phyloP scores from a whole-genome alignment of 2,113 vertebrate species.

The Mobula birostris region DNA sequence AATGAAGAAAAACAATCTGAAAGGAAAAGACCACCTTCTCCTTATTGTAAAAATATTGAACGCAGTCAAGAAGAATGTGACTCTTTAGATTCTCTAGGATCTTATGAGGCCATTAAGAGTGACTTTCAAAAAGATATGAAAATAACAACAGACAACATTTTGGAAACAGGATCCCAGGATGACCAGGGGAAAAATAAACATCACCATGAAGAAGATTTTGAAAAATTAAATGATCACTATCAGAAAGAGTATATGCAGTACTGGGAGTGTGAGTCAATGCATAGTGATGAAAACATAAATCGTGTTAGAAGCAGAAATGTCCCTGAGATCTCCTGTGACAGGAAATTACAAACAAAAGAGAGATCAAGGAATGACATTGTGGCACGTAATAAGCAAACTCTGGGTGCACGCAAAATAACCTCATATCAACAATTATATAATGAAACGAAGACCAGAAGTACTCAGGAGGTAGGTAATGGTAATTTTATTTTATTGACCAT shows the following conservation, averaged over 20 bases:
- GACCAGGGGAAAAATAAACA: background rate
- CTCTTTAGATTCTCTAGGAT: background rate
- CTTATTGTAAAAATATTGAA: constrained; percentile 41
- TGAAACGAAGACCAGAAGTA: constrained; percentile 48
- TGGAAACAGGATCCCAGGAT: background rate
- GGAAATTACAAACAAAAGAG: constrained; percentile 40
- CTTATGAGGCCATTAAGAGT: background rate
- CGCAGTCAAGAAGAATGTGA: constrained; percentile 2
- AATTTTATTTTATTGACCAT: background rate
- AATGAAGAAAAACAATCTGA: background rate
- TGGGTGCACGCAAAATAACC: constrained; percentile 57
- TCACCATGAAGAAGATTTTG: background rate
- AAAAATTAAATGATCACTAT: constrained; percentile 8
- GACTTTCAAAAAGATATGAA: background rate
- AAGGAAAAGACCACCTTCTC: constrained; percentile 40
- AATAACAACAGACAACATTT: background rate
- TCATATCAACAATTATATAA: constrained; percentile 66
- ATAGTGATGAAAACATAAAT: constrained; percentile 14
- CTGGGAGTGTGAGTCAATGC: constrained; percentile 22
- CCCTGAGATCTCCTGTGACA: background rate
- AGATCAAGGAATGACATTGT: constrained; percentile 60
- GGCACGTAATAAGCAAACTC: constrained; percentile 70
- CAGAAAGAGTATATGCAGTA: constrained; percentile 24
- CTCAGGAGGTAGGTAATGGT: constrained; percentile 56
- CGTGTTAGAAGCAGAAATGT: background rate